phyloP scores from a whole-genome alignment of 2,888 invertebrate species.

The Mellilla xanthometata region DNA sequence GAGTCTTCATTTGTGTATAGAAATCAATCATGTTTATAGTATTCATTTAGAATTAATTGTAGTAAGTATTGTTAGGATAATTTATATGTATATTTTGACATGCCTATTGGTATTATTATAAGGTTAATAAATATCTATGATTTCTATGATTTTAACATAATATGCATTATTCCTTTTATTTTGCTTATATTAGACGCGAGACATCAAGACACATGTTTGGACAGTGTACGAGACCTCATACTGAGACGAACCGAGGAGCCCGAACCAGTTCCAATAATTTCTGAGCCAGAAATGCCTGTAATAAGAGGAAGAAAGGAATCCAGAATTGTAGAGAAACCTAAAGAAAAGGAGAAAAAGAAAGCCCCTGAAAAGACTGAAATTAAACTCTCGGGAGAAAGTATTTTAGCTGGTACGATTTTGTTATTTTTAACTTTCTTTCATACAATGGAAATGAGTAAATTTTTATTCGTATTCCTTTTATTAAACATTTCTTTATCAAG shows the following conservation, averaged over 20 bases:
- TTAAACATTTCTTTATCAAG: no score
- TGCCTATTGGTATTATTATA: no score
- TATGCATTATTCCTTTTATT: no score
- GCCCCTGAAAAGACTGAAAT: constrained; percentile 49
- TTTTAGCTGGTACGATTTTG: constrained; percentile 52
- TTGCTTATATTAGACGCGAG: constrained; percentile 49
- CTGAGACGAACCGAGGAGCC: constrained; percentile 34
- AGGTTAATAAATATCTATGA: no score
- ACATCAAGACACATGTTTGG: constrained; percentile 61
- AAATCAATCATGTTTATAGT: no score
- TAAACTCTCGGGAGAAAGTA: constrained; percentile 49
- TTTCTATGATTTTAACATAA: no score
- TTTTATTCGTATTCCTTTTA: no score
- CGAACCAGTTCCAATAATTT: constrained; percentile 24
- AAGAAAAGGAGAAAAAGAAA: constrained; percentile 42
- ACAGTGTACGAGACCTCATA: constrained; percentile 48
- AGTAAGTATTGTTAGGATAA: no score
- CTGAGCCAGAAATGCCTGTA: neutral
- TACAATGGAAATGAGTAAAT: no score
- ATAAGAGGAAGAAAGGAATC: neutral
- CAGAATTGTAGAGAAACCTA: constrained; percentile 22
- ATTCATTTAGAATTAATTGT: no score
- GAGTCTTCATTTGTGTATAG: no score
- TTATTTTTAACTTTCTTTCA: neutral
- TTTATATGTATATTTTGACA: no score